Conservation (phyloP, 1,140 invertebrate species). For the Periplaneta americana region DNA sequence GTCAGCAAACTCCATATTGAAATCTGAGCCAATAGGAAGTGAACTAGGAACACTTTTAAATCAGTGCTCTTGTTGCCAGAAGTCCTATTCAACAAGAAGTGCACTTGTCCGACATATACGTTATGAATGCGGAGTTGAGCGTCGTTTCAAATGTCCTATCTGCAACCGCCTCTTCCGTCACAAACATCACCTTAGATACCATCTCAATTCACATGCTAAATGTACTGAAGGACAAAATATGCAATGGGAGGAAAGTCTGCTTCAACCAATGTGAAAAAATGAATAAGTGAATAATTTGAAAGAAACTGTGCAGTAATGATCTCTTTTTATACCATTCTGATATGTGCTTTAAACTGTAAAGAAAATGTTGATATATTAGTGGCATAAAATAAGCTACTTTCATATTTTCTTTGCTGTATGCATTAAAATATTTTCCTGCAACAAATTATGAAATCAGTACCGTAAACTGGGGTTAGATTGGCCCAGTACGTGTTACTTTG, state of each 20-base stretch:
- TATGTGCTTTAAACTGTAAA: too few relatives aligned
- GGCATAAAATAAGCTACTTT: too few relatives aligned
- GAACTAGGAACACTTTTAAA: background rate
- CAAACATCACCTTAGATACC: slow-evolving; percentile 6
- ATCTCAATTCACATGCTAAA: slow-evolving; percentile 16
- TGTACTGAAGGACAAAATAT: background rate
- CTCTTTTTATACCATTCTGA: too few relatives aligned
- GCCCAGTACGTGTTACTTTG: too few relatives aligned
- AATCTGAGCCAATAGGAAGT: background rate
- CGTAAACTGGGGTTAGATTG: too few relatives aligned
- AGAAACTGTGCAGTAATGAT: too few relatives aligned
- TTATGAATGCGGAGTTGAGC: slow-evolving; percentile 26
- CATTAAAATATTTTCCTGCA: too few relatives aligned
- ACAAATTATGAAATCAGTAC: too few relatives aligned
- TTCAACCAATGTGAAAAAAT: background rate
- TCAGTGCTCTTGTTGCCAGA: slow-evolving; percentile 71
- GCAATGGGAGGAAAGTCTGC: background rate
- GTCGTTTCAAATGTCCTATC: slow-evolving; percentile 30
- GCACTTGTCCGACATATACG: slow-evolving; percentile 51
- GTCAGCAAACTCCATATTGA: background rate
- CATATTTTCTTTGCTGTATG: too few relatives aligned
- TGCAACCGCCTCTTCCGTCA: slow-evolving; percentile 21
- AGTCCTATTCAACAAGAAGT: slow-evolving; percentile 75
- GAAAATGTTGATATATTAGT: too few relatives aligned
- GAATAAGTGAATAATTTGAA: too few relatives aligned